A percentile compares a stretch with the other conserved stretches of the same genome.
phyloP scores from a whole-genome alignment of 2,797 vertebrate genomes.

The Knipowitschia caucasica region DNA sequence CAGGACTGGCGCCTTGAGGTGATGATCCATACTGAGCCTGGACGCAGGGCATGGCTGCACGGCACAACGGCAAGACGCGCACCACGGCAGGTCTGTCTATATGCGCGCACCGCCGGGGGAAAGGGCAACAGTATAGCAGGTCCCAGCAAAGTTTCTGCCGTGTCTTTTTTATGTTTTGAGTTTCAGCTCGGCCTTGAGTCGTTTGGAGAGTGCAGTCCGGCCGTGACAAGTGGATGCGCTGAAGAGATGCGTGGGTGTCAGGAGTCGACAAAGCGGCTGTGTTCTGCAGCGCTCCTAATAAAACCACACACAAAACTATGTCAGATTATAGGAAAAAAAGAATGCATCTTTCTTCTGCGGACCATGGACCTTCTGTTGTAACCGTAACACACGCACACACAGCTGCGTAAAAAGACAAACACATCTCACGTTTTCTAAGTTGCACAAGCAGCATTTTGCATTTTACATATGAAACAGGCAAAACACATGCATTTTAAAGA shows the following conservation, averaged over 20 bases:
- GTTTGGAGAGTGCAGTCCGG: conserved; percentile 83
- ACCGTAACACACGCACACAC: not conserved
- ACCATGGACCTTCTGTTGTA: not conserved
- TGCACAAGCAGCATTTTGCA: not conserved
- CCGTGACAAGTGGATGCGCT: conserved; percentile 84
- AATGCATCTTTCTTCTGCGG: conserved; percentile 8
- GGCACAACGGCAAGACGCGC: conserved; percentile 5
- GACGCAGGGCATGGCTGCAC: conserved; percentile 98
- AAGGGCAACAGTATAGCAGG: not conserved
- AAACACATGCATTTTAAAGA: not conserved
- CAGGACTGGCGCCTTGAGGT: conserved; percentile 99
- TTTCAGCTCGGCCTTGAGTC: conserved; percentile 80
- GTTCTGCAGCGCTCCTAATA: conserved; percentile 69
- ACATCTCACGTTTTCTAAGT: conserved; percentile 1
- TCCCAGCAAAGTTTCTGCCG: no score
- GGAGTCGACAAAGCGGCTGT: conserved; percentile 68
- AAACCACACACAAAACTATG: conserved; percentile 58
- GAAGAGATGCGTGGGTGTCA: conserved; percentile 67
- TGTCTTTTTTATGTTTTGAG: not conserved
- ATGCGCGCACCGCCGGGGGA: conserved; percentile 4
- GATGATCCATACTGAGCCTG: conserved; percentile 99
- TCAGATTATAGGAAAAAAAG: conserved; percentile 30
- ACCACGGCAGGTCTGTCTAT: not conserved
- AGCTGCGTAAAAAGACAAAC: conserved; percentile 10
- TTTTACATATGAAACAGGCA: not conserved